A percentile compares a stretch with the other conserved stretches of the same genome.
Conservation (phyloP, 2,113 vertebrate species). For the Myocastor coypus region DNA sequence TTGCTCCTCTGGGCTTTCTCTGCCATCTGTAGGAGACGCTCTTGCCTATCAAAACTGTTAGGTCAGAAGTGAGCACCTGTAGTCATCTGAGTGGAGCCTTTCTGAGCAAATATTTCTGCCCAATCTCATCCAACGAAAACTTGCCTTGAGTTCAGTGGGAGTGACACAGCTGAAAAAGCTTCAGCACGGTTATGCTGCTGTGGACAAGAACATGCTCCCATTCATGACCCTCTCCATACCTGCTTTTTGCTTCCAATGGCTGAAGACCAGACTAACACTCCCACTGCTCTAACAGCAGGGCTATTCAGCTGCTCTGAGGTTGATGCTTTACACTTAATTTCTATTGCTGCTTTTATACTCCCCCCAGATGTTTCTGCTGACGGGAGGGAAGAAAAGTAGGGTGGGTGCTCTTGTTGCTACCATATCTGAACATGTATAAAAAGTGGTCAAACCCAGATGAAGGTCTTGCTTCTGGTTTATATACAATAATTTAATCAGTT, state of each 20-base stretch:
- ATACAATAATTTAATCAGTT: conserved; percentile 96
- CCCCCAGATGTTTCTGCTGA: conserved; percentile 80
- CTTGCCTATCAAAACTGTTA: neutral
- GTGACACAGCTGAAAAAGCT: conserved; percentile 50
- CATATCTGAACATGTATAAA: conserved; percentile 89
- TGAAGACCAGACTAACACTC: conserved; percentile 81
- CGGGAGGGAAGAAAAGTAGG: conserved; percentile 80
- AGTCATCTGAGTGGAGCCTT: neutral
- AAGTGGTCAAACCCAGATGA: conserved; percentile 88
- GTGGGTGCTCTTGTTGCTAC: conserved; percentile 81
- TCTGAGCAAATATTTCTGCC: neutral
- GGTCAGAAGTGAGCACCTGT: conserved; percentile 20
- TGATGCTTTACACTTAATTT: conserved; percentile 84
- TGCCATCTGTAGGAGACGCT: neutral
- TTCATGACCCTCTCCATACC: neutral
- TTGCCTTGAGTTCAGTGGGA: neutral
- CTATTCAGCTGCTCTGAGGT: conserved; percentile 83
- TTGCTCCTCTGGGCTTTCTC: neutral
- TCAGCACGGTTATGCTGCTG: conserved; percentile 38
- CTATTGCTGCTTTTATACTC: conserved; percentile 88
- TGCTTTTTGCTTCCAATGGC: conserved; percentile 78
- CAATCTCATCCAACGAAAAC: neutral
- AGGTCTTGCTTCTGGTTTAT: conserved; percentile 91
- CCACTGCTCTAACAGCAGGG: conserved; percentile 76
- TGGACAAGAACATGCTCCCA: neutral